A percentile compares a stretch with the other conserved stretches of the same genome.
Conservation (phyloP, 2,888 invertebrate species). For the Noctua fimbriata region DNA sequence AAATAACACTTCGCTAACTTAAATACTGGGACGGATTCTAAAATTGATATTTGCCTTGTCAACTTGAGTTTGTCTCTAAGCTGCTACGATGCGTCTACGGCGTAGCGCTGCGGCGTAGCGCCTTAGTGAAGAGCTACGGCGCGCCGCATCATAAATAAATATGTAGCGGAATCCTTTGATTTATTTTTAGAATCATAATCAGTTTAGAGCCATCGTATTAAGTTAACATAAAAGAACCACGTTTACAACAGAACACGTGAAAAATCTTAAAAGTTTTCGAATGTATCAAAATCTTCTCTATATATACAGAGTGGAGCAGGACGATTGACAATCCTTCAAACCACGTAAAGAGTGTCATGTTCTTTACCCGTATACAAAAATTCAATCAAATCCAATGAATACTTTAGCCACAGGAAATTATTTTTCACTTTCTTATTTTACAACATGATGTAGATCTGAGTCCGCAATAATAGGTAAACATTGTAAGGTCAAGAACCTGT, state of each 20-base stretch:
- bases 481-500: too few species aligned
- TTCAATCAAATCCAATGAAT: too few species aligned
- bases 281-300: neutral
- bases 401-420: too few species aligned
- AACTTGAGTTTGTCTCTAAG: constrained; percentile 4
- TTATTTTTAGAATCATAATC: neutral
- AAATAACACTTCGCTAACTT: constrained; percentile 6
- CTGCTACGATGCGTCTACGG: neutral
- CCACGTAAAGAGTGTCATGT: too few species aligned
- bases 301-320: too few species aligned
- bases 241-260: neutral
- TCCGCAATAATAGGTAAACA: too few species aligned
- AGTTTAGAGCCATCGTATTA: neutral
- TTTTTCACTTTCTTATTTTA: too few species aligned
- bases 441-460: too few species aligned
- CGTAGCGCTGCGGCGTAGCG: constrained; percentile 12
- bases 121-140: neutral
- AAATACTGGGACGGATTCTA: neutral
- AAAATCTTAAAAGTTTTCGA: neutral
- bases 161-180: neutral
- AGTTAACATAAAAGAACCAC: neutral
- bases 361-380: too few species aligned
- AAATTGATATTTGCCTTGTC: constrained; percentile 1
- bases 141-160: neutral
- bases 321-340: too few species aligned